Evolutionary conservation across 2,113 vertebrate species (phyloP).

Genomic region (Ornithorhynchus anatinus): DNA sequence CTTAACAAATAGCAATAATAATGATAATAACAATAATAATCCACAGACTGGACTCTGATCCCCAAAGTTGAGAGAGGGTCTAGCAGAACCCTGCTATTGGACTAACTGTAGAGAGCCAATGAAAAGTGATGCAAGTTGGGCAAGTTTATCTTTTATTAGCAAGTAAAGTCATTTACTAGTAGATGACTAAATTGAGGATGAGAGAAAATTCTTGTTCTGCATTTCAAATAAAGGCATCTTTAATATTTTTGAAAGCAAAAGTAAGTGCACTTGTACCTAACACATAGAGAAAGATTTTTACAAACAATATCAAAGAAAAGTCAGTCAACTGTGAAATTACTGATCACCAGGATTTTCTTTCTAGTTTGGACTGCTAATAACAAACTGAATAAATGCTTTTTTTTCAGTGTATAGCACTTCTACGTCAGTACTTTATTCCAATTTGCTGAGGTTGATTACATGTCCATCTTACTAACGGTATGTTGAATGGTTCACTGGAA

Average conservation of each 20-base stretch:
- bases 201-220: constrained; percentile 48
- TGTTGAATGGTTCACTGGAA: constrained; percentile 12
- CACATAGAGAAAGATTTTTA: constrained; percentile 57
- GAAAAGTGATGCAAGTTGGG: too few species aligned
- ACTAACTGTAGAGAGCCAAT: too few species aligned
- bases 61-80: too few species aligned
- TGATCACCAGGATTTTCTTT: constrained; percentile 73
- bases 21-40: too few species aligned
- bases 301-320: constrained; percentile 74
- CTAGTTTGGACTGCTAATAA: constrained; percentile 59
- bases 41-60: too few species aligned
- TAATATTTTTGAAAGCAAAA: constrained; percentile 39
- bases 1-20: too few species aligned
- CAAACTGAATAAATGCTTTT: constrained; percentile 65
- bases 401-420: constrained; percentile 52
- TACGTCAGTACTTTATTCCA: constrained; percentile 50
- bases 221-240: constrained; percentile 59
- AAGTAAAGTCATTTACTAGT: too few species aligned
- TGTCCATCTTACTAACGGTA: constrained; percentile 50
- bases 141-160: too few species aligned
- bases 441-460: constrained; percentile 67
- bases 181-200: not conserved
- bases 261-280: constrained; percentile 45
- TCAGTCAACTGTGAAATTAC: constrained; percentile 82
- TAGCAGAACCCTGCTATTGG: too few species aligned